Evolutionary conservation across 2,888 invertebrate genomes (phyloP).

Genomic region (Archaeoteleia sp.): DNA sequence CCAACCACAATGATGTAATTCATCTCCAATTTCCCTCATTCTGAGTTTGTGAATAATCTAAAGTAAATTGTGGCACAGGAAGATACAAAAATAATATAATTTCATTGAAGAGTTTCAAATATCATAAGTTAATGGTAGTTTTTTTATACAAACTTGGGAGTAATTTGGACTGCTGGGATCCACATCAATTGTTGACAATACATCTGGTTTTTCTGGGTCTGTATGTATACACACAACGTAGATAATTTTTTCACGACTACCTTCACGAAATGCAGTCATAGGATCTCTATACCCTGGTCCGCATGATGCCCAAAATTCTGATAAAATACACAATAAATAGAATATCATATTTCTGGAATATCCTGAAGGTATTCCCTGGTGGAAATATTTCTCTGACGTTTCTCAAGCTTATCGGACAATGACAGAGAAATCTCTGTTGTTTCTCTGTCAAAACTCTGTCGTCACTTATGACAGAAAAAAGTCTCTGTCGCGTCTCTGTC

Average conservation of each 20-base stretch:
- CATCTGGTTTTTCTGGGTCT: conserved; percentile 85
- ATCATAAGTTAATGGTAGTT: too few species aligned
- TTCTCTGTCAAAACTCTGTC: too few species aligned
- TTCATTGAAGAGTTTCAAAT: neutral
- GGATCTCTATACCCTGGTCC: conserved; percentile 89
- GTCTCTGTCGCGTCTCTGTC: too few species aligned
- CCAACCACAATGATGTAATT: conserved; percentile 97
- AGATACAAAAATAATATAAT: neutral
- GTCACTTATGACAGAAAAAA: too few species aligned
- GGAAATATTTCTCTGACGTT: too few species aligned
- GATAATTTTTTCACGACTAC: conserved; percentile 88
- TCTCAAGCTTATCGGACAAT: too few species aligned
- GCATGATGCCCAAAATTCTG: conserved; percentile 59
- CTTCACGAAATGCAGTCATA: conserved; percentile 87
- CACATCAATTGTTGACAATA: conserved; percentile 93
- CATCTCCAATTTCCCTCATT: conserved; percentile 87
- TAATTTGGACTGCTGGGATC: conserved; percentile 91
- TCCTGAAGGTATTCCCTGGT: too few species aligned
- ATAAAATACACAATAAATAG: too few species aligned
- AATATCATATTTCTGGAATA: too few species aligned
- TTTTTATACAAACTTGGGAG: conserved; percentile 82
- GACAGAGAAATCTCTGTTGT: too few species aligned
- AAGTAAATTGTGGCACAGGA: too few species aligned
- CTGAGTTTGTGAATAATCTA: conserved; percentile 92
- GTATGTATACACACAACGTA: conserved; percentile 94